Conservation (phyloP, 2,797 vertebrate species). For the Sebastes steindachneri region DNA sequence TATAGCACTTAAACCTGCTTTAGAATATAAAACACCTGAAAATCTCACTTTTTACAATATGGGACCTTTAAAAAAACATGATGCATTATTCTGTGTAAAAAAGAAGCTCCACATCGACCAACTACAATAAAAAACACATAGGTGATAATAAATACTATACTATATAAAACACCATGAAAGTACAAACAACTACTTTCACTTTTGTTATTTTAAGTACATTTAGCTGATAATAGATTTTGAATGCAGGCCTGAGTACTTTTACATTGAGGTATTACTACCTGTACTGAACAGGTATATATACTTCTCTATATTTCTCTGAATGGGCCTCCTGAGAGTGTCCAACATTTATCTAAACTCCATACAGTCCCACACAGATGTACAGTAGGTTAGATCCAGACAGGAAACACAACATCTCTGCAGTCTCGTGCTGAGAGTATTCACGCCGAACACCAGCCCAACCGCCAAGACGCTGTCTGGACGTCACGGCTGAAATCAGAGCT, state of each 20-base stretch:
- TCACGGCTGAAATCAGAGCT: conserved; percentile 47
- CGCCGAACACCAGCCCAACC: not conserved
- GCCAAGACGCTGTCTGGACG: not conserved
- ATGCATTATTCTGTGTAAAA: not conserved
- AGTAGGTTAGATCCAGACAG: not conserved
- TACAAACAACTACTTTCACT: not conserved
- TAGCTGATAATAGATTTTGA: not conserved
- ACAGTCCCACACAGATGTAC: not conserved
- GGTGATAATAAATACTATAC: not conserved
- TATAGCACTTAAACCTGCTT: too few species aligned
- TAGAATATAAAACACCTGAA: too few species aligned
- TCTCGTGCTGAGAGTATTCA: not conserved
- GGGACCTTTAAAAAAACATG: not conserved
- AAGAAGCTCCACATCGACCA: not conserved
- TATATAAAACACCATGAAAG: not conserved
- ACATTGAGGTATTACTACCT: not conserved
- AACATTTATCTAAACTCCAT: not conserved
- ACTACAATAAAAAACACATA: not conserved
- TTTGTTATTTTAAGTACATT: not conserved
- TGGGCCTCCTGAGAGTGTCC: not conserved
- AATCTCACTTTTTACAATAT: too few species aligned
- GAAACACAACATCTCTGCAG: not conserved
- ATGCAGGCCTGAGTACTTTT: not conserved
- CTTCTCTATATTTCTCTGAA: not conserved
- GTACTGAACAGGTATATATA: not conserved